Percentiles rank a stretch among this genome's conserved stretches.
Conservation (phyloP, 2,888 invertebrate genomes). For the Notodonta ziczac region DNA sequence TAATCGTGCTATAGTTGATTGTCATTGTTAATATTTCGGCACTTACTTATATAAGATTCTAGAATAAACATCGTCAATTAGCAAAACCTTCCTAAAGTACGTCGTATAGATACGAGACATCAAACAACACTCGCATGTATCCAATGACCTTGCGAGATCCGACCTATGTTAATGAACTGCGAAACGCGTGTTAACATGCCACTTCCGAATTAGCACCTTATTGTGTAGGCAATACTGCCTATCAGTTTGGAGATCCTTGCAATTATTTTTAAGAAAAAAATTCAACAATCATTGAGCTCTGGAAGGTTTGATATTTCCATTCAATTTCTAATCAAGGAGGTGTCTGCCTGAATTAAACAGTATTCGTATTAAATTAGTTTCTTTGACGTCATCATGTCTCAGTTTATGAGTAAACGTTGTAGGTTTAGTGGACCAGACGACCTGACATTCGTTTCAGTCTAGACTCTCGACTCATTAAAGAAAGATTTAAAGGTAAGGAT, state of each 20-base stretch:
- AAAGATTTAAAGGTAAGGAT: neutral
- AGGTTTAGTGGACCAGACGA: neutral
- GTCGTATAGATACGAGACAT: conserved; percentile 1
- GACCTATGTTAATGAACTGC: conserved; percentile 59
- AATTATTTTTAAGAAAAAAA: neutral
- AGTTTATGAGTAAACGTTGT: neutral
- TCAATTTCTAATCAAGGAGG: conserved; percentile 1
- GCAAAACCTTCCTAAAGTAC: neutral
- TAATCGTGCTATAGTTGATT: too few species aligned
- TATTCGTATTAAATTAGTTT: neutral
- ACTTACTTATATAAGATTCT: neutral
- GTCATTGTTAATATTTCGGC: neutral
- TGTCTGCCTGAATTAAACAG: neutral
- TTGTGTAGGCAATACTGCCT: conserved; percentile 39
- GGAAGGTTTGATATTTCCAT: neutral
- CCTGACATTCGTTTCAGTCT: neutral
- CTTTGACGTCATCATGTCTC: neutral
- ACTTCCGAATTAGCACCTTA: conserved; percentile 61
- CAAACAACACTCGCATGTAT: conserved; percentile 8
- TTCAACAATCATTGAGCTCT: neutral
- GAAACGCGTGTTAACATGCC: conserved; percentile 35
- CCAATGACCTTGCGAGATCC: conserved; percentile 52
- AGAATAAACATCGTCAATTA: conserved; percentile 2
- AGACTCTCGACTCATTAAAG: neutral
- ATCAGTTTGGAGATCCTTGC: conserved; percentile 13